Conservation (phyloP, 92 coral and sea anemone species). For the Palythoa grandis region DNA sequence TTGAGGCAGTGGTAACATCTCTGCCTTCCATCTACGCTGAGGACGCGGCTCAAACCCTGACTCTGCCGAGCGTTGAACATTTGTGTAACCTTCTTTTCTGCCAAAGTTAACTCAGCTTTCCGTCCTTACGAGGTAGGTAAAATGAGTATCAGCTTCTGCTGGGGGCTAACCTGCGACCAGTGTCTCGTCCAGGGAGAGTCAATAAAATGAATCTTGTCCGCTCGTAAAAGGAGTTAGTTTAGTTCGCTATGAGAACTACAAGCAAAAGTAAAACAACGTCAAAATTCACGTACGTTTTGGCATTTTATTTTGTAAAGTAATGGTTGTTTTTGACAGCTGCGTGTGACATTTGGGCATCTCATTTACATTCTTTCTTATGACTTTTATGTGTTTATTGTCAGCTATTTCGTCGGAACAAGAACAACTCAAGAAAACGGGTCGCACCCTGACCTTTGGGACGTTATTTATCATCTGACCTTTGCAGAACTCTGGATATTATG, state of each 20-base stretch:
- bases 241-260: background rate
- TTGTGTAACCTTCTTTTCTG: too few relatives aligned
- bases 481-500: constrained; percentile 80
- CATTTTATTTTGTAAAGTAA: background rate
- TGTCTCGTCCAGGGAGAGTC: too few relatives aligned
- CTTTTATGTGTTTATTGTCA: background rate
- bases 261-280: background rate
- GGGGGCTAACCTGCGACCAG: too few relatives aligned
- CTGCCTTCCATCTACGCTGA: too few relatives aligned
- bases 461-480: constrained; percentile 52
- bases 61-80: too few relatives aligned
- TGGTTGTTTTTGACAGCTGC: background rate
- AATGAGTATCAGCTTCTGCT: too few relatives aligned
- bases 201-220: too few relatives aligned
- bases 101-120: too few relatives aligned
- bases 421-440: background rate
- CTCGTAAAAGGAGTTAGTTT: too few relatives aligned
- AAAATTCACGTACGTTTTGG: background rate
- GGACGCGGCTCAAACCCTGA: too few relatives aligned
- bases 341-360: background rate
- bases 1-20: too few relatives aligned
- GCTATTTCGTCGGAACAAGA: background rate
- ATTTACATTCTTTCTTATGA: background rate
- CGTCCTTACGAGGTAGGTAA: too few relatives aligned
- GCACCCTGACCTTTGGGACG: background rate